phyloP scores from a whole-genome alignment of 1,140 invertebrate genomes.

The Drepana arcuata region DNA sequence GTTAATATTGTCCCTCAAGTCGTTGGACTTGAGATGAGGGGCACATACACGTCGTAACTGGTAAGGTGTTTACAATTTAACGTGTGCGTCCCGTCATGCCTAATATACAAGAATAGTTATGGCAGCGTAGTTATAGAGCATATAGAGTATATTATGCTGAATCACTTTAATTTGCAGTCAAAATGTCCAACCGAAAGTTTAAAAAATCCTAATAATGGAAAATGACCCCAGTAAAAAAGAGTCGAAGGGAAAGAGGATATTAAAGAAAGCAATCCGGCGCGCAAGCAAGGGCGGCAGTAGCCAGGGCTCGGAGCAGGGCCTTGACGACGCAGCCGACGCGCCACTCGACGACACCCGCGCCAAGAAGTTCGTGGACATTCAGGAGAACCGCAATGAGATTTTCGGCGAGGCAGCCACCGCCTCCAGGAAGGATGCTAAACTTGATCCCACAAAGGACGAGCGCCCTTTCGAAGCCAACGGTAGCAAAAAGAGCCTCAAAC shows the following conservation, averaged over 20 bases:
- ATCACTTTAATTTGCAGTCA: too few relatives aligned
- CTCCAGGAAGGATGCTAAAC: slow-evolving; percentile 16
- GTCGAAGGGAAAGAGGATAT: slow-evolving; percentile 56
- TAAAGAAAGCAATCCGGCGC: slow-evolving; percentile 48
- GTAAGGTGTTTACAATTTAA: slow-evolving; percentile 20
- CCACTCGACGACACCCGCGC: slow-evolving; percentile 8
- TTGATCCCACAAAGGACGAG: slow-evolving; percentile 13
- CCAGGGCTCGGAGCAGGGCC: slow-evolving; percentile 36
- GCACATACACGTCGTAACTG: slow-evolving; percentile 18
- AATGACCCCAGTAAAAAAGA: slow-evolving; percentile 66
- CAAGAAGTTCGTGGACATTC: slow-evolving; percentile 36
- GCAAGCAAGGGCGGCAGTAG: slow-evolving; percentile 56
- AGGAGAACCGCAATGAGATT: slow-evolving; percentile 31
- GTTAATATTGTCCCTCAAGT: too few relatives aligned
- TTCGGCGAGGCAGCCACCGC: slow-evolving; percentile 21
- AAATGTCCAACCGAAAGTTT: slow-evolving; percentile 37
- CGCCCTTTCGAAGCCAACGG: slow-evolving; percentile 14
- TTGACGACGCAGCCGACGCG: slow-evolving; percentile 31
- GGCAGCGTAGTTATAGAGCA: too few relatives aligned
- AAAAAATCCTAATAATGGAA: slow-evolving; percentile 56
- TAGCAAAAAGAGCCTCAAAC: slow-evolving; percentile 50
- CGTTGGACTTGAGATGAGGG: slow-evolving; percentile 21
- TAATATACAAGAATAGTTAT: too few relatives aligned
- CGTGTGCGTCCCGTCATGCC: slow-evolving; percentile 2
- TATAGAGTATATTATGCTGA: too few relatives aligned